Evolutionary conservation across 2,797 vertebrate genomes (phyloP).

Genomic region (Antrozous pallidus): DNA sequence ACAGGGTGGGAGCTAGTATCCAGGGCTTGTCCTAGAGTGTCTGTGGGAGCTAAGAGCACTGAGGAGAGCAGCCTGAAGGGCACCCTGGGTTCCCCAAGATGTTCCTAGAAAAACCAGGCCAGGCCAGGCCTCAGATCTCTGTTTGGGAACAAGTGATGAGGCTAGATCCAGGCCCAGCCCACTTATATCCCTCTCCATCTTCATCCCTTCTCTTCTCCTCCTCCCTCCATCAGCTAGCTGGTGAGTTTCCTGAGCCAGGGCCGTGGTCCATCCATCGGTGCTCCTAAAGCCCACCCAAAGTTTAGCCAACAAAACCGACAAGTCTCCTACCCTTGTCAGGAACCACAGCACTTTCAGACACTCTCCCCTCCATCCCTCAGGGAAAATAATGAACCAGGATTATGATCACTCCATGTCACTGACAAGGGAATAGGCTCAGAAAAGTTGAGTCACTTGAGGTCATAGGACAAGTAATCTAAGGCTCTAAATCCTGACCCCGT

Average conservation of each 20-base stretch:
- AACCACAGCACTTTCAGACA: background rate
- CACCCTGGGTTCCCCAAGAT: background rate
- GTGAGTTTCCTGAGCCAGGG: background rate
- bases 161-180: background rate
- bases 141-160: background rate
- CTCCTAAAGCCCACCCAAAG: background rate
- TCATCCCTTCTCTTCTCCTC: background rate
- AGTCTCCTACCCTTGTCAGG: background rate
- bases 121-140: background rate
- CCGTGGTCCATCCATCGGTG: background rate
- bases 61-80: accelerated
- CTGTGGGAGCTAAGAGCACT: background rate
- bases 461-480: background rate
- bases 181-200: background rate
- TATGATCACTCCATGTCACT: background rate
- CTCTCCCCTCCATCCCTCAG: background rate
- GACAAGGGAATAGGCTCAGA: background rate
- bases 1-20: background rate
- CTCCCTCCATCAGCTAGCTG: background rate
- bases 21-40: background rate
- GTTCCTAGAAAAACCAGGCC: background rate
- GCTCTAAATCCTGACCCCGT: background rate
- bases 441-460: background rate
- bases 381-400: background rate
- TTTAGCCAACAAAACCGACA: background rate